Evolutionary conservation across 1,140 invertebrate species (phyloP).

Genomic region (Lepidurus arcticus): DNA sequence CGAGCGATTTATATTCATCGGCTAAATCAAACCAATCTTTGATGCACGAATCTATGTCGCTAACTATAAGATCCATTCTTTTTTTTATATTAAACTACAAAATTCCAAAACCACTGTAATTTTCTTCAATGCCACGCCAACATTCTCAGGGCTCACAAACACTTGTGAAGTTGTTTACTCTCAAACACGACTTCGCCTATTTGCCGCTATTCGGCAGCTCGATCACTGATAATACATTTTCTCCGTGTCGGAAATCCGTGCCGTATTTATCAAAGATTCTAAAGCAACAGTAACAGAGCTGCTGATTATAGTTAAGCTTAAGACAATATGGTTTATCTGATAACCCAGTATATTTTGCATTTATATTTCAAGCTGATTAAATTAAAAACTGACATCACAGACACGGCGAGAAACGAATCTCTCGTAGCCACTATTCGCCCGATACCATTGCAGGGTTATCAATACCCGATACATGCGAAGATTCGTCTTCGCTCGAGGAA

Average conservation of each 20-base stretch:
- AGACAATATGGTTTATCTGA: not conserved
- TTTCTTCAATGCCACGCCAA: not conserved
- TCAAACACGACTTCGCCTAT: not conserved
- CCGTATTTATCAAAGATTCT: too few species aligned
- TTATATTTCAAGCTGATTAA: not conserved
- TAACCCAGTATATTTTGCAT: not conserved
- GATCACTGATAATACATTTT: too few species aligned
- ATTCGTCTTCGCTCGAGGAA: not conserved
- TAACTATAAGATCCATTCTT: constrained; percentile 38
- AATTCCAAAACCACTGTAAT: too few species aligned
- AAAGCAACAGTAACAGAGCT: too few species aligned
- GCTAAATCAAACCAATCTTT: constrained; percentile 73
- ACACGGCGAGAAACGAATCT: not conserved
- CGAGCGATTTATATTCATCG: constrained; percentile 66
- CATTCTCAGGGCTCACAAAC: not conserved
- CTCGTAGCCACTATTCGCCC: not conserved
- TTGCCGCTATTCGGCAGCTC: not conserved
- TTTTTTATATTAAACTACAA: too few species aligned
- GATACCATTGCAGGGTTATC: not conserved
- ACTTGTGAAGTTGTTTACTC: constrained; percentile 8
- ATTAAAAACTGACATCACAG: constrained; percentile 7
- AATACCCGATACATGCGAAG: not conserved
- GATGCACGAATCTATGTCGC: constrained; percentile 53
- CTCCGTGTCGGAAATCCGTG: too few species aligned
- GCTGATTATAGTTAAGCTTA: not conserved